Base-by-base conservation (phyloP, 2,797 vertebrate species). In the Muscicapa striata region DNA sequence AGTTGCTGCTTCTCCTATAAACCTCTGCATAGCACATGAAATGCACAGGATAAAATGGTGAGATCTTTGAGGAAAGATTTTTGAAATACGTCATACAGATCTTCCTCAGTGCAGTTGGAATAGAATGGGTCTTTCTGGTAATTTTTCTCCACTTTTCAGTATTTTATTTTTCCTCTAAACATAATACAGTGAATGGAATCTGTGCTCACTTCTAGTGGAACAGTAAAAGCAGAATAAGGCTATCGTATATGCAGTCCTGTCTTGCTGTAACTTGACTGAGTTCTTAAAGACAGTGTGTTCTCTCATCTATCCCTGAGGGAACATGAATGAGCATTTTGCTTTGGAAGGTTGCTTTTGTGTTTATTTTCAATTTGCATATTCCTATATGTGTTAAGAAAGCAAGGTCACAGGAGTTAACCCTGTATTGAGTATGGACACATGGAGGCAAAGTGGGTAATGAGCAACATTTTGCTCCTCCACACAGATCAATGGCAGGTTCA, bases 351-450 rank as follows among this genome's bases (percentile, higher is more conserved):
- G 46, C 10, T 67, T 83, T 83, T 74, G 24, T 66, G 34, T 89
- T 95, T 93, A 43, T 78, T 89, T 87, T 51, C 36, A 70, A 80
- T 91, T 83, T 94, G 40, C 72, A 48, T 95, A 66, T 75, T 91
- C 36, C 49, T 89, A 27, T 74, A 58, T 62, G 24, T 72, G n/a
- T 91, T 92, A 58, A 91, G 66, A 84, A 94, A 69, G 16, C 63
- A 84, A 95, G 63, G 86, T 87, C 84, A 62, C 13, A 36, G 59
- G 80, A 69, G 27, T 82, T 86, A 89, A 87, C 62, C 43, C 48
- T 76, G 49, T 26, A 67, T 1, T 15, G 19, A 74, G 21, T 75
- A 49, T 5, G 26, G 75, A 74, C 75, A 66, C 17, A 51, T 32
- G 36, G 26, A 93, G 24, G 15, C 40, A 87, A 58, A 61, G 13